A percentile compares a stretch with the other conserved stretches of the same genome.
These are phyloP conservation scores for Halcyon chelicuti DNA, from an alignment of 2,797 vertebrate species.

Conservation along the genomic window DNA sequence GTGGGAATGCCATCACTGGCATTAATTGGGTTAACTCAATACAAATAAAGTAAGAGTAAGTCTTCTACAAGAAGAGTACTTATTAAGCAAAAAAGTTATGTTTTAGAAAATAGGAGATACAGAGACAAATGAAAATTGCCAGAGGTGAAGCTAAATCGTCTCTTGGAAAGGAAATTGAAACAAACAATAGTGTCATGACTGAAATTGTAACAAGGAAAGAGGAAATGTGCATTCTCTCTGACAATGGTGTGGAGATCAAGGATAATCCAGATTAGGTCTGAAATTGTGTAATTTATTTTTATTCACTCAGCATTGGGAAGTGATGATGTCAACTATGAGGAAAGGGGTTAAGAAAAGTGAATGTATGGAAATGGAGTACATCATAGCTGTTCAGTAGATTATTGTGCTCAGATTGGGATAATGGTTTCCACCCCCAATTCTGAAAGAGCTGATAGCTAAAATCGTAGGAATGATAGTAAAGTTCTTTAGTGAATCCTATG, in stretches of 20 bases:
- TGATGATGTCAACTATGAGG: background rate
- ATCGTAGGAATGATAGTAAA: background rate
- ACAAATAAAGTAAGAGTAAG: background rate
- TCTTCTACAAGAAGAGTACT: background rate
- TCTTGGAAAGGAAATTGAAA: constrained; percentile 8
- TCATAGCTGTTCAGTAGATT: background rate
- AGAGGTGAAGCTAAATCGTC: background rate
- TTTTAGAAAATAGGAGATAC: background rate
- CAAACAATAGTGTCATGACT: background rate
- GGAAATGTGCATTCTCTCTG: background rate
- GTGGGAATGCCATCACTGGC: background rate
- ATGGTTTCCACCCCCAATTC: background rate
- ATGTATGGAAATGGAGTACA: background rate
- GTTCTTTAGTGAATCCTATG: background rate
- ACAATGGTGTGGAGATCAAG: background rate
- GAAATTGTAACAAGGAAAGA: constrained; percentile 42
- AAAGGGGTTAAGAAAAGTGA: background rate
- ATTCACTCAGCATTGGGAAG: background rate
- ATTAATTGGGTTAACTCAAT: background rate
- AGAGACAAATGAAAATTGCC: background rate
- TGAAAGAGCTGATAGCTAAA: background rate
- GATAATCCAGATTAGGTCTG: background rate
- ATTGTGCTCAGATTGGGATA: background rate
- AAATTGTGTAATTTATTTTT: background rate
- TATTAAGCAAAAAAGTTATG: background rate